Evolutionary conservation across 2,113 vertebrate species (phyloP).

Genomic region (Takifugu bimaculatus): DNA sequence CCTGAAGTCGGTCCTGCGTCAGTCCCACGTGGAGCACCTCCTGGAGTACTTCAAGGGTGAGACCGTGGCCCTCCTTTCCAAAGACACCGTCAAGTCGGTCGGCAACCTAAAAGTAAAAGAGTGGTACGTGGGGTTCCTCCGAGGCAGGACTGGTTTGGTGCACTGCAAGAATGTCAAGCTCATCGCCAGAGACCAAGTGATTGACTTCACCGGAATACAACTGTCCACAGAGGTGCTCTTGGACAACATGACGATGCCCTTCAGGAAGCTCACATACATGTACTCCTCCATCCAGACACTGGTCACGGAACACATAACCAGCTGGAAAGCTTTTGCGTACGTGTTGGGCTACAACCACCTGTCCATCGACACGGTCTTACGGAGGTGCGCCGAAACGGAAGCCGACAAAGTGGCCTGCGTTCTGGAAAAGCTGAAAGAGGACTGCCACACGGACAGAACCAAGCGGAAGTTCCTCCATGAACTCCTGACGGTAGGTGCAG

Average conservation of each 20-base stretch:
- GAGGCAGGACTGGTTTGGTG: constrained; percentile 86
- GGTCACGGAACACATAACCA: constrained; percentile 83
- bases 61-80: constrained; percentile 87
- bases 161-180: constrained; percentile 93
- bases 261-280: constrained; percentile 94
- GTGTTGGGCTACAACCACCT: constrained; percentile 82
- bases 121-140: constrained; percentile 90
- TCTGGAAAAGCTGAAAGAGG: constrained; percentile 92
- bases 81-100: constrained; percentile 84
- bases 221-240: constrained; percentile 81
- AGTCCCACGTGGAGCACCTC: constrained; percentile 87
- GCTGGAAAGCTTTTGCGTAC: constrained; percentile 86
- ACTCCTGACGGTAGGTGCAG: constrained; percentile 82
- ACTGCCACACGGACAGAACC: constrained; percentile 84
- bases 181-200: constrained; percentile 86
- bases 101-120: constrained; percentile 93
- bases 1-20: constrained; percentile 87
- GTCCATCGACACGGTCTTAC: constrained; percentile 74
- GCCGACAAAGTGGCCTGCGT: constrained; percentile 86
- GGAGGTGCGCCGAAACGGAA: constrained; percentile 75
- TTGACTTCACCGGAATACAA: constrained; percentile 75
- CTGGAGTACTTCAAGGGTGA: constrained; percentile 97
- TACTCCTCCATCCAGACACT: constrained; percentile 88
- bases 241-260: constrained; percentile 84
- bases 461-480: constrained; percentile 89